These are phyloP conservation scores for Chloromyia formosa DNA, from an alignment of 2,888 invertebrate species.

Conservation along the genomic window DNA sequence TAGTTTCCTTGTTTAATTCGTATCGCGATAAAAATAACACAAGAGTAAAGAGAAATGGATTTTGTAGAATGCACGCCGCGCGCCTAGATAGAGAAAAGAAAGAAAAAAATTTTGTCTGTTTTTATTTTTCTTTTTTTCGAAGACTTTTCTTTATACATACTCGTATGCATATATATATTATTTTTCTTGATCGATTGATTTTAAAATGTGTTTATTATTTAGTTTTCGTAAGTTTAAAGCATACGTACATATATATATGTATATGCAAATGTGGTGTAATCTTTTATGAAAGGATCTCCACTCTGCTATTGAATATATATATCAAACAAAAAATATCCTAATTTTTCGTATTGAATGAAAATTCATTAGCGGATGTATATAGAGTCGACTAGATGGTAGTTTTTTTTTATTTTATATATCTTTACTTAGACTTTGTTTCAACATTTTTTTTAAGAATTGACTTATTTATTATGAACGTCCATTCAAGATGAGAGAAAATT, in stretches of 20 bases:
- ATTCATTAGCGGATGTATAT: constrained; percentile 45
- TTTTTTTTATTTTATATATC: constrained; percentile 26
- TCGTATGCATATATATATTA: constrained; percentile 25
- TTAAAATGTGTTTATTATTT: constrained; percentile 30
- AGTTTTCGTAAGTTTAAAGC: constrained; percentile 40
- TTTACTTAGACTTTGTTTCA: constrained; percentile 1
- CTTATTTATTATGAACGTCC: constrained; percentile 41
- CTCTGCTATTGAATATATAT: constrained; percentile 13
- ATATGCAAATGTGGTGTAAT: background rate
- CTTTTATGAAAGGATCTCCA: constrained; percentile 40
- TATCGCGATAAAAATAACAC: constrained; percentile 48
- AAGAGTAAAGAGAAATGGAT: constrained; percentile 49
- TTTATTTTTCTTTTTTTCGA: constrained; percentile 46
- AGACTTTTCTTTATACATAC: constrained; percentile 13
- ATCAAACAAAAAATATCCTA: constrained; percentile 4
- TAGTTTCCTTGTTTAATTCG: constrained; percentile 49
- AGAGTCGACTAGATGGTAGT: constrained; percentile 14
- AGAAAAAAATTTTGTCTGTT: constrained; percentile 46
- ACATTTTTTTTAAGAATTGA: constrained; percentile 13
- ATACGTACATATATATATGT: too few species aligned
- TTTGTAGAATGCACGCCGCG: constrained; percentile 31
- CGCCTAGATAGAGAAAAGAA: too few species aligned
- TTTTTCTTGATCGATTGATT: too few species aligned
- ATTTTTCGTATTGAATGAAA: constrained; percentile 44
- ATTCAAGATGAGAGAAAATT: constrained; percentile 16